Base-by-base conservation (phyloP, 2,797 vertebrate species). In the Euphonia xanthogaster region DNA sequence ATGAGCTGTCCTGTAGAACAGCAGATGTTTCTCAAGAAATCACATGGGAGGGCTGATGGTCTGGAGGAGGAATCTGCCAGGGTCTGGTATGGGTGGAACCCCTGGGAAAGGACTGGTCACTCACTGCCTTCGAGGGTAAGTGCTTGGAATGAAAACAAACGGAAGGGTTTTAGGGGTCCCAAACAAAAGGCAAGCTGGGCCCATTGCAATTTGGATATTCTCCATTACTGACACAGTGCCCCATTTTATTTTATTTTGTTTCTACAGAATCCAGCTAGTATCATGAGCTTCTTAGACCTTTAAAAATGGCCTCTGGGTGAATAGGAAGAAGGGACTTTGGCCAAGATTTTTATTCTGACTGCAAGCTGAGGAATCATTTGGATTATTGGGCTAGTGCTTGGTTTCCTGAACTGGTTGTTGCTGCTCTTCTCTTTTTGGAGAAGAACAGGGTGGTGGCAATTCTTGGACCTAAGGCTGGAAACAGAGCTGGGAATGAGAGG, bases 1-100 rank as follows among this genome's bases (percentile, higher is more conserved):
- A 44, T 21, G 37, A 63, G 22, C 1, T 47, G 66, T 35, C 35
- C 77, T 55, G 66, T 73, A 92, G 81, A 78, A 70, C 25, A 70
- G 48, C 93, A 94, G 80, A 83, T 88, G 63, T 90, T 92, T 93
- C 94, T 95, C 85, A 82, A 76, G 92, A 57, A 22, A 10, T 81
- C 0, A 0, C 10, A 37, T 55, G 54, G 71, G 44, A 90, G 31
- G 51, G 23, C 11, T 62, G 76, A 31, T 37, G 37, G 21, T 47
- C 51, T n/a, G 30, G 37, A 90, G 70, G 51, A 84, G 79, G n/a
- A 86, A 40, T 1, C 47, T 81, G 68, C 66, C 76, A 84, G 73
- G 33, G 66, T 77, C 44, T 68, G 45, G 25, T 1, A 3, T 28
- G 50, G 42, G 42, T 31, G 20, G 78, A 91, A 55, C 15, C 70